A percentile compares a stretch with the other conserved stretches of the same genome.
These are phyloP conservation scores for Periophthalmus modestus DNA, from an alignment of 2,113 vertebrate species.

Conservation along the genomic window DNA sequence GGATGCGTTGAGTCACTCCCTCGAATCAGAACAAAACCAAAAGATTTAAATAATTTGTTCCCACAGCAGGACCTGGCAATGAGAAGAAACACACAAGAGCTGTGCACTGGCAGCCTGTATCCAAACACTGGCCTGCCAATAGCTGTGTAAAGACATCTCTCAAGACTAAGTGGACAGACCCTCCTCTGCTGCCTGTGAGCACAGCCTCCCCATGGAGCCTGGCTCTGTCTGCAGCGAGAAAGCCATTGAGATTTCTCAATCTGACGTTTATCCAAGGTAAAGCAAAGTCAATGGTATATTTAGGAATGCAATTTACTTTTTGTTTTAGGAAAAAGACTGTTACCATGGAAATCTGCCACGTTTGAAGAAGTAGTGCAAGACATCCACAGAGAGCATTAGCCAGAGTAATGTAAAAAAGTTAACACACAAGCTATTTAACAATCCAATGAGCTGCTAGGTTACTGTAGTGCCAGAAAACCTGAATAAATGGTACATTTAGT, in stretches of 20 bases:
- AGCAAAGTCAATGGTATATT: background rate
- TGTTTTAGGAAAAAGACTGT: background rate
- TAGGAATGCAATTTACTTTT: background rate
- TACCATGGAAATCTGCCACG: too few relatives aligned
- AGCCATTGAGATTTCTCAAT: slow-evolving; percentile 11
- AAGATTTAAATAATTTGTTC: slow-evolving; percentile 35
- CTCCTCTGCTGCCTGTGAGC: slow-evolving; percentile 21
- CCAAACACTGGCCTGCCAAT: slow-evolving; percentile 40
- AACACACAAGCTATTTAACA: too few relatives aligned
- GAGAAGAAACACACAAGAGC: slow-evolving; percentile 31
- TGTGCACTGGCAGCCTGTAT: slow-evolving; percentile 30
- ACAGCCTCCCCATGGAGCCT: slow-evolving; percentile 22
- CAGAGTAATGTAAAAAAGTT: too few relatives aligned
- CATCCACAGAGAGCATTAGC: too few relatives aligned
- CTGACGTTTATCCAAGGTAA: background rate
- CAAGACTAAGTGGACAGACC: slow-evolving; percentile 34
- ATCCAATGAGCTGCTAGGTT: too few relatives aligned
- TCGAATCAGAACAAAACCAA: slow-evolving; percentile 16
- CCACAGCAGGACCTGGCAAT: slow-evolving; percentile 41
- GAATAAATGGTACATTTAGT: too few relatives aligned
- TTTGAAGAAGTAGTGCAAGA: too few relatives aligned
- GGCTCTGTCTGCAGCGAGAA: slow-evolving; percentile 12
- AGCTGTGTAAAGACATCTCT: slow-evolving; percentile 37
- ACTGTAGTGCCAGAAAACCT: too few relatives aligned
- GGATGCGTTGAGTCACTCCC: slow-evolving; percentile 20